Percentiles rank a stretch among this genome's conserved stretches.
phyloP scores from a whole-genome alignment of 2,797 vertebrate species.

The Enteromius unitaeniatus region DNA sequence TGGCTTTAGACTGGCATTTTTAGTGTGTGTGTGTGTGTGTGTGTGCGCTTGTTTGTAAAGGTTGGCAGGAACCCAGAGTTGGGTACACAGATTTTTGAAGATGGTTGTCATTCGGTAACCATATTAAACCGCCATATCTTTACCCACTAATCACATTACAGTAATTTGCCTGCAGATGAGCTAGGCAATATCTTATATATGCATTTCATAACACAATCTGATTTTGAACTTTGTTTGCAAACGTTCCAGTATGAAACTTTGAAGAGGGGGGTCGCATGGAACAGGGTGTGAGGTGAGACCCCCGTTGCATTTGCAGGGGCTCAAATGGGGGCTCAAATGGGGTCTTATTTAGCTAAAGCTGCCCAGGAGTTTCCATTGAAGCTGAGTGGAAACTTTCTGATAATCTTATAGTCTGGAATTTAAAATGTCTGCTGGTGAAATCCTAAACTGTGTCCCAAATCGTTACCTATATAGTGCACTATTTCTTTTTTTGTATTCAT shows the following conservation, averaged over 20 bases:
- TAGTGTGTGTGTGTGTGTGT: slow-evolving; percentile 1
- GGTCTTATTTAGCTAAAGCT: slow-evolving; percentile 30
- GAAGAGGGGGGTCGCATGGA: slow-evolving; percentile 11
- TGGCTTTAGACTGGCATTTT: slow-evolving; percentile 18
- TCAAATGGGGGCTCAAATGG: slow-evolving; percentile 16
- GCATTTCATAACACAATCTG: slow-evolving; percentile 64
- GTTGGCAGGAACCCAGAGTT: slow-evolving; percentile 55
- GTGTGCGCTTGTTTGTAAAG: slow-evolving; percentile 29
- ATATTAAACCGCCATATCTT: slow-evolving; percentile 71
- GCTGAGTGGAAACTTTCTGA: slow-evolving; percentile 27
- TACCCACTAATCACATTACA: slow-evolving; percentile 80
- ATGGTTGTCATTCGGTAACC: slow-evolving; percentile 66
- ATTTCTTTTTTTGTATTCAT: neutral
- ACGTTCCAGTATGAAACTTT: slow-evolving; percentile 51
- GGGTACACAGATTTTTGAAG: slow-evolving; percentile 66
- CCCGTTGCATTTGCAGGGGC: slow-evolving; percentile 8
- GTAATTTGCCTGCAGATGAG: slow-evolving; percentile 72
- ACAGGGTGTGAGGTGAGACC: neutral
- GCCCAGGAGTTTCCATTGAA: slow-evolving; percentile 24
- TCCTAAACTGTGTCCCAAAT: neutral
- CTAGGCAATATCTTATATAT: slow-evolving; percentile 72
- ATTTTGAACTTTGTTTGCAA: slow-evolving; percentile 63
- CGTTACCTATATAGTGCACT: neutral
- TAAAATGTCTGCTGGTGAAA: neutral
- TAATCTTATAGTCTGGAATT: slow-evolving; percentile 19